Evolutionary conservation across 2,113 vertebrate species (phyloP).

Genomic region (Microtus ochrogaster): DNA sequence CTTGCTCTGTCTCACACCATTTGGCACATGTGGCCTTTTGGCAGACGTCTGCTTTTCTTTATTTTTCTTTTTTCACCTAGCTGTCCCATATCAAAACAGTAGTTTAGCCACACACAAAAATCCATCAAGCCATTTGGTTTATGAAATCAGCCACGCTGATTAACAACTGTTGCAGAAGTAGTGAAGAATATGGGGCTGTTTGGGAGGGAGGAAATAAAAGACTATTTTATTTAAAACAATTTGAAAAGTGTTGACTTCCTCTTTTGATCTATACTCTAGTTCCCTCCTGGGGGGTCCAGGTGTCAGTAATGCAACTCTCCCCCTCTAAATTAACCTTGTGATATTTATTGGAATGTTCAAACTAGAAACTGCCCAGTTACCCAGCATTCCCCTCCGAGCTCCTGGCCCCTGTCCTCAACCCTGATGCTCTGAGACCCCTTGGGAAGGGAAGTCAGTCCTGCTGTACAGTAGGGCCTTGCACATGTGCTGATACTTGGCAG

Average conservation of each 20-base stretch:
- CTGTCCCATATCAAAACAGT: constrained; percentile 63
- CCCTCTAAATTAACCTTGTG: neutral
- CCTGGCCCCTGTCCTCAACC: neutral
- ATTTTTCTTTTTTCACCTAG: constrained; percentile 35
- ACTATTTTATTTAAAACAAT: constrained; percentile 53
- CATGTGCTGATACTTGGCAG: neutral
- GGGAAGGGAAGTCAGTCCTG: neutral
- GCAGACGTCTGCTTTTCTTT: constrained; percentile 55
- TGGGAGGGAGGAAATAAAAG: constrained; percentile 32
- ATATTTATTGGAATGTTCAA: neutral
- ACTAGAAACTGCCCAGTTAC: neutral
- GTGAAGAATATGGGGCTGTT: neutral
- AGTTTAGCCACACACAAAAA: constrained; percentile 52
- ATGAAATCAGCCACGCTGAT: constrained; percentile 39
- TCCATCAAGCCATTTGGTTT: constrained; percentile 16
- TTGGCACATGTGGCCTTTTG: constrained; percentile 74
- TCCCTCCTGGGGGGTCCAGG: neutral
- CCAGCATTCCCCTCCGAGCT: neutral
- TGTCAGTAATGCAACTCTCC: neutral
- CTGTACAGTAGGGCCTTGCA: neutral
- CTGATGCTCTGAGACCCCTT: neutral
- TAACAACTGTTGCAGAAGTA: no score
- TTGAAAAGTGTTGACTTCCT: constrained; percentile 40
- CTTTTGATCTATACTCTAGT: constrained; percentile 38
- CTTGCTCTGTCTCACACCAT: constrained; percentile 58